phyloP scores from a whole-genome alignment of 2,113 vertebrate genomes.

The Hippopotamus amphibius region DNA sequence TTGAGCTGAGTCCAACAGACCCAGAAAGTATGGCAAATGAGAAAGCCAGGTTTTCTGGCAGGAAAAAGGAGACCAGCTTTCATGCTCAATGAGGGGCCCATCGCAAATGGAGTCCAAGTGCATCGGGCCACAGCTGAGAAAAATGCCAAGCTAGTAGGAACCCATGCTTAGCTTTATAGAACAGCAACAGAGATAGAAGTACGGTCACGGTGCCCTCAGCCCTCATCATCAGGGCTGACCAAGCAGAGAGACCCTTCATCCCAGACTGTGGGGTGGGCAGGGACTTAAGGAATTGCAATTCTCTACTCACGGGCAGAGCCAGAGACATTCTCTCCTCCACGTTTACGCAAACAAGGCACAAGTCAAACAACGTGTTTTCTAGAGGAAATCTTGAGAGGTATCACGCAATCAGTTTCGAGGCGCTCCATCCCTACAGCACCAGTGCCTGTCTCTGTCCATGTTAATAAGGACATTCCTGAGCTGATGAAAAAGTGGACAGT shows the following conservation, averaged over 20 bases:
- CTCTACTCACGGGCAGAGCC: background rate
- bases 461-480: background rate
- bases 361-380: background rate
- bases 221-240: background rate
- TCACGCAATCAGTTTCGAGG: background rate
- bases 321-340: background rate
- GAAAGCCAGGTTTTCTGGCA: conserved; percentile 65
- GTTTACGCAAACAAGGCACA: background rate
- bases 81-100: background rate
- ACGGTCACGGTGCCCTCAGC: background rate
- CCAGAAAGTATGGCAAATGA: conserved; percentile 61
- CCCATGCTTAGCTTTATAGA: background rate
- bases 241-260: background rate
- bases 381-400: background rate
- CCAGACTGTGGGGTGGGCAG: background rate
- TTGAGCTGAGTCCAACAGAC: conserved; percentile 57
- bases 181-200: background rate
- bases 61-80: background rate
- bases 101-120: conserved; percentile 25
- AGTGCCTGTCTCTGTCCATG: background rate
- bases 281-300: background rate
- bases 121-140: conserved; percentile 32
- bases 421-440: too few relatives aligned
- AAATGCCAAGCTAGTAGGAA: background rate
- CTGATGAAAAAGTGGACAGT: background rate